These are phyloP conservation scores for Onychostoma macrolepis DNA, from an alignment of 2,113 vertebrate genomes.

Conservation along the genomic window DNA sequence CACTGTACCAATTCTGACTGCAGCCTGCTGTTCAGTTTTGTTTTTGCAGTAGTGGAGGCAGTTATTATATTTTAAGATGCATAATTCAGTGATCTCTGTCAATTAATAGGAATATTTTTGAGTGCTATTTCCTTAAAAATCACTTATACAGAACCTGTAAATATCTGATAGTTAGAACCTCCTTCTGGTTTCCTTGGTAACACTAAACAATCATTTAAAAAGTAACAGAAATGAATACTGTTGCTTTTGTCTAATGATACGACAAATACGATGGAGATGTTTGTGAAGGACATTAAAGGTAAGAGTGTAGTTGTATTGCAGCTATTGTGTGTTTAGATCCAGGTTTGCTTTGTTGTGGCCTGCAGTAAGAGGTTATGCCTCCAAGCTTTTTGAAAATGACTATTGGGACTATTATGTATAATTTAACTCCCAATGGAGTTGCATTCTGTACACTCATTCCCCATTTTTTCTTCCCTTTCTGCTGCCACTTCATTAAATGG, in stretches of 20 bases:
- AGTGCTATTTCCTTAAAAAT: background rate
- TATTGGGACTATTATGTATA: conserved; percentile 44
- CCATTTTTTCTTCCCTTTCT: background rate
- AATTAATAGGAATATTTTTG: background rate
- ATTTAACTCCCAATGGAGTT: conserved; percentile 33
- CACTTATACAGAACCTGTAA: background rate
- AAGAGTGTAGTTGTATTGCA: conserved; percentile 30
- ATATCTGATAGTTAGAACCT: background rate
- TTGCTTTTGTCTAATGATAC: conserved; percentile 1
- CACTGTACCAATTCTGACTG: background rate
- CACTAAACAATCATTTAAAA: conserved; percentile 48
- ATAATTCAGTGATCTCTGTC: background rate
- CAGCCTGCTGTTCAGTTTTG: background rate
- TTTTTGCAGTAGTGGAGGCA: background rate
- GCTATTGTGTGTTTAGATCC: background rate
- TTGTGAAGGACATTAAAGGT: conserved; percentile 45
- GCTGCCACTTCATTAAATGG: conserved; percentile 9
- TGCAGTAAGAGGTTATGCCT: conserved; percentile 17
- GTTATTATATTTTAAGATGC: background rate
- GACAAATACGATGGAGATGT: conserved; percentile 5
- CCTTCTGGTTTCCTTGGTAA: conserved; percentile 46
- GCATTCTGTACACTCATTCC: conserved; percentile 21
- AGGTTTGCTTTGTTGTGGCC: conserved; percentile 16
- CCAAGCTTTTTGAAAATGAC: conserved; percentile 41
- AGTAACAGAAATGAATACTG: conserved; percentile 31